A percentile compares a stretch with the other conserved stretches of the same genome.
Evolutionary conservation across 2,888 invertebrate species (phyloP).

Genomic region (Erannis defoliaria): DNA sequence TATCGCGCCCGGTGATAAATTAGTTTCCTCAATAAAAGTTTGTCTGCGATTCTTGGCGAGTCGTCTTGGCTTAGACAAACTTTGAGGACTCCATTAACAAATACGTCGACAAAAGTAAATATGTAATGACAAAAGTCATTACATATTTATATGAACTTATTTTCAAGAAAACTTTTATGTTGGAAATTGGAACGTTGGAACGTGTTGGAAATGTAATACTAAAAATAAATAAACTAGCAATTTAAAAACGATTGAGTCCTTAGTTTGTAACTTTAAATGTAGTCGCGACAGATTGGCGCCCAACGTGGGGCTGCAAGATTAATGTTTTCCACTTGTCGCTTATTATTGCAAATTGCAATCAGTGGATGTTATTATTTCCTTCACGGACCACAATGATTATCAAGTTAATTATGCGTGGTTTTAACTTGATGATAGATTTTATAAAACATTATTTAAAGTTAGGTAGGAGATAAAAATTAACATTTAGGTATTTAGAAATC

Average conservation of each 20-base stretch:
- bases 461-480: no score
- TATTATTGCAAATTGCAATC: conserved; percentile 52
- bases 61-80: conserved; percentile 49
- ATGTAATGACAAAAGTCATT: background rate
- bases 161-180: background rate
- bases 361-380: conserved; percentile 41
- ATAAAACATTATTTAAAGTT: no score
- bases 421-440: no score
- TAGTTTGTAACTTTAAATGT: conserved; percentile 40
- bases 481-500: no score
- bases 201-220: no score
- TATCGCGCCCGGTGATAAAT: conserved; percentile 71
- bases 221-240: background rate
- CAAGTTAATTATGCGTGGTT: background rate
- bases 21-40: conserved; percentile 66
- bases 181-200: no score
- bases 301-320: conserved; percentile 64
- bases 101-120: conserved; percentile 12
- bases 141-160: background rate
- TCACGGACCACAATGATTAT: background rate
- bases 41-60: conserved; percentile 45
- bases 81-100: conserved; percentile 43
- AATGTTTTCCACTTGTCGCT: conserved; percentile 58
- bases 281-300: conserved; percentile 59
- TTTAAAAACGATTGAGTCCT: background rate